These are phyloP conservation scores for Neosalanx taihuensis DNA, from an alignment of 2,797 vertebrate genomes.

Conservation along the genomic window DNA sequence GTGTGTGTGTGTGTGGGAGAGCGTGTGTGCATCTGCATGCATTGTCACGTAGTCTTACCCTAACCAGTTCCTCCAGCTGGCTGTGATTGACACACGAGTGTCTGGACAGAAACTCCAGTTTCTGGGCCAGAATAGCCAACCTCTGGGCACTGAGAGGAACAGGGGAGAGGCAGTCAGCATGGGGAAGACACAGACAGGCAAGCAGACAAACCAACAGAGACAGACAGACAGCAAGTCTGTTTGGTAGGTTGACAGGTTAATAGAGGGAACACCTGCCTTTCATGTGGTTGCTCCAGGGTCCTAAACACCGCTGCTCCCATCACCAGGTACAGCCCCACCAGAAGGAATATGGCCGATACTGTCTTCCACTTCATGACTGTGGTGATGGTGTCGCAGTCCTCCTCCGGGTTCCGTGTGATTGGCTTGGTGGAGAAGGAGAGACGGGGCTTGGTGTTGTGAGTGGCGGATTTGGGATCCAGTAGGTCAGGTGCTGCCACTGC, in stretches of 20 bases:
- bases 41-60: constrained; percentile 72
- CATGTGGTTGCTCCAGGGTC: constrained; percentile 90
- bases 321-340: constrained; percentile 94
- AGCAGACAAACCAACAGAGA: not conserved
- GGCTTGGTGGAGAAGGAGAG: constrained; percentile 95
- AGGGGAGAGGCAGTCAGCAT: not conserved
- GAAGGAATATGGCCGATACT: constrained; percentile 89
- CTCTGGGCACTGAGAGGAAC: constrained; percentile 73
- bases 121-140: constrained; percentile 89
- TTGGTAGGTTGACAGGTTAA: not conserved
- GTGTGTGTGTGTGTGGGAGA: not conserved
- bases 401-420: constrained; percentile 81
- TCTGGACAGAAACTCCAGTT: constrained; percentile 87
- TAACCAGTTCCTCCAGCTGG: constrained; percentile 92
- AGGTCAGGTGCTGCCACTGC: constrained; percentile 97
- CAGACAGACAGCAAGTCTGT: not conserved
- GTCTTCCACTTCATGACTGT: constrained; percentile 99
- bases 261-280: constrained; percentile 69
- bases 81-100: constrained; percentile 90
- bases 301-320: constrained; percentile 94
- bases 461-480: constrained; percentile 93
- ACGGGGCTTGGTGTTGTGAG: constrained; percentile 94
- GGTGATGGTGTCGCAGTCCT: constrained; percentile 85
- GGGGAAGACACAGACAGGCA: not conserved
- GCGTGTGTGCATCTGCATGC: not conserved